Base-by-base conservation (phyloP, 2,888 invertebrate genomes). In the Pollenia amentaria region DNA sequence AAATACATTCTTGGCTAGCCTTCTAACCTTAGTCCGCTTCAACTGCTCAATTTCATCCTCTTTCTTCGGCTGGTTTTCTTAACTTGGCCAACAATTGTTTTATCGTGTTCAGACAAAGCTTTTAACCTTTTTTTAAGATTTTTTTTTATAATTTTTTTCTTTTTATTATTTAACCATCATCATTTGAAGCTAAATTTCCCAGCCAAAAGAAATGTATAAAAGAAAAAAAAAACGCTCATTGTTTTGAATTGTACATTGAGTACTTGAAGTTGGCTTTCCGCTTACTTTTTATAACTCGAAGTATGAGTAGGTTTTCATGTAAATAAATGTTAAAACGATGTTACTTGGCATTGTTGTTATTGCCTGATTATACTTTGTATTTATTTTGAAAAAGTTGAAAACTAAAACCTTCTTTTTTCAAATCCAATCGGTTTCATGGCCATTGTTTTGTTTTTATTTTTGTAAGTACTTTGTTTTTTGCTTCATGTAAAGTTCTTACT, bases 41-140 rank as follows among this genome's bases (percentile, higher is more conserved):
- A 69, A 29, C 14, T 72, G 14, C 51, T 64, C 14, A 53, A 3
- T 12, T 55, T 38, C 18, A 16, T 6, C 2, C 18, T 48, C 3
- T 51, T 51, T 14, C 18, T 11, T 29, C 29, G 18, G 75, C 40
- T 29, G 18, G 21, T 67, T 73, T 65, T 55, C 16, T 60, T 21
- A 64, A 82, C 73, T 82, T 86, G 78, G 62, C 44, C 42, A 64
- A 62, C 85, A 70, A 82, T 78, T 79, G 79, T 78, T 83, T 29
- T 51, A 75, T 60, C 83, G 83, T 86, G 75, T 79, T 42, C 83
- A 83, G 69, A 21, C 64, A 86, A 86, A 86, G 82, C 86, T 82
- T 86, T 86, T 86, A 83, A 86, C 86, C 79, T 86, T 83, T 76
- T 69, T 77, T 69, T 14, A 57, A 65, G 38, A 48, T 60, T 60